Base-by-base conservation (phyloP, 1,140 invertebrate genomes). In the Ptiloglossa arizonensis region DNA sequence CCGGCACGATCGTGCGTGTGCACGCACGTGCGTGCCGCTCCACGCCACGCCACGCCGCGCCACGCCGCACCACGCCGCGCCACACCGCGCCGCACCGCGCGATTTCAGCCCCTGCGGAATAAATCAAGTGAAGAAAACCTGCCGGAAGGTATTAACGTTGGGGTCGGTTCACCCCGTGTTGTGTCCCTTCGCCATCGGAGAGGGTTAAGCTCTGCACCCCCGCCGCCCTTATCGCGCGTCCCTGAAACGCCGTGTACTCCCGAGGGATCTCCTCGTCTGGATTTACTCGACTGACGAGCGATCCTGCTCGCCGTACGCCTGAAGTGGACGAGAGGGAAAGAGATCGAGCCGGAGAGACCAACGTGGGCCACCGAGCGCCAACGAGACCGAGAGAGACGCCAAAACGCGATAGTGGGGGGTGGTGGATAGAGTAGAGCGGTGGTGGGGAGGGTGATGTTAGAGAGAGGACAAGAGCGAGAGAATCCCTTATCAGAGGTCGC, bases 111-210 rank as follows among this genome's bases (percentile, higher is more conserved):
- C 80, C 75, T 70, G 59, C 63, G 69, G 81, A 87, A 90, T 90
- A 90, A 91, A 91, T 91, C 90, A 91, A 86, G 84, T 83, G 87
- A 87, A 85, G 84, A 87, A 88, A 87, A 87, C 82, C 85, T 90
- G 87, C 87, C 89, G 87, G 87, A 90, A 88, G 88, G 88, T 88
- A 89, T 90, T 89, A 89, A 87, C 86, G 76, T 82, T 79, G 83
- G 87, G 85, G 84, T 81, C 70, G 76, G 35, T 29, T 57, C 66
- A 44, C 69, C 69, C 68, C 76, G 63, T 59, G 73, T 75, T 57
- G 71, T 66, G 75, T 63, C 75, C 71, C 82, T 81, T 82, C 82
- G 72, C 66, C 41, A 48, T 57, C 64, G 64, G 88, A 90, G 87
- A 90, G 89, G 89, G 87, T 90, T 89, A 87, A 89, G 82, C 86